Base-by-base conservation (phyloP, 2,888 invertebrate genomes). In the Machimus rusticus region DNA sequence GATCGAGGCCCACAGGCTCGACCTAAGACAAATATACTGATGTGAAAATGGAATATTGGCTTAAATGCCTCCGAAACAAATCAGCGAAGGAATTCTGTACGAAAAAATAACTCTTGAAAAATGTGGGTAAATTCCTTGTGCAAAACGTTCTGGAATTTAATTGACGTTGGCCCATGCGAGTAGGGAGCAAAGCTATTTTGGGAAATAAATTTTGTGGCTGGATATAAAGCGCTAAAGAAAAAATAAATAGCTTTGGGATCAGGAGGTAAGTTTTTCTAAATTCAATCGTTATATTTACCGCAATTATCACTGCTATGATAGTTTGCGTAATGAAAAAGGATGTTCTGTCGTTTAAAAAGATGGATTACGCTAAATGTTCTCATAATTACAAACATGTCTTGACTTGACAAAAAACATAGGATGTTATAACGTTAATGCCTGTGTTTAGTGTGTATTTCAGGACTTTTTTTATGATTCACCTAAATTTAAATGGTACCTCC, bases 21-120 rank as follows among this genome's bases (percentile, higher is more conserved):
- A 16, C 43, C 16, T 39, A 23, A 78, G 43, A 78, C 37, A 78
- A 78, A 43, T 78, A 23, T 78, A 23, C 78, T 78, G 28, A 78
- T 78, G 78, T 78, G 78, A 78, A 78, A 66, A 78, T 43, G 46
- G 39, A 78, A 39, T 78, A 78, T 78, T 78, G 78, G 43, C 78
- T 78, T 78, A 78, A 78, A 43, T 37, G 43, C 78, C 39, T 78
- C 43, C 19, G n/a, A 78, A 78, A 78, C 43, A 78, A 78, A 78
- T 78, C 78, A 78, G 78, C 78, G 23, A 19, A 39, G 78, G 78
- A 78, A 78, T 78, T 19, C 23, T 43, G 6, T 43, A 12, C 39
- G 23, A 39, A 78, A 78, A 43, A 78, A 9, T 66, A 66, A 66
- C 28, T 28, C 66, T 28, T 23, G 66, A 66, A 66, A 57, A 66